Conservation (phyloP, 2,888 invertebrate species). For the Epinotia nisella region DNA sequence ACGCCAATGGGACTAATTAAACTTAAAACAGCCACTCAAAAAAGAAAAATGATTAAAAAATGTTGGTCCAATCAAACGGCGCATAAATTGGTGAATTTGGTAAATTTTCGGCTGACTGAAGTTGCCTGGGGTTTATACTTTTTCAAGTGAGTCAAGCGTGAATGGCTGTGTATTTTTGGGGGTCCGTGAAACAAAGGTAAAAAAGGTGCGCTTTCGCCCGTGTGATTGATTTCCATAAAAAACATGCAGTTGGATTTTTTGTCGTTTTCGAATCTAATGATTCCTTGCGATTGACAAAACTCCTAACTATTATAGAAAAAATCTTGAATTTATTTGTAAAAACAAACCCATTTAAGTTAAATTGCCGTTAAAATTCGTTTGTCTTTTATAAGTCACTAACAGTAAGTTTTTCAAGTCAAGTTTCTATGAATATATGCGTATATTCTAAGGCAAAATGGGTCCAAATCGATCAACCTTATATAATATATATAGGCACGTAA, state of each 20-base stretch:
- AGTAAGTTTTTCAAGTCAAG: too few relatives aligned
- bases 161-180: background rate
- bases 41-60: constrained; percentile 70
- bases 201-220: background rate
- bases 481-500: too few relatives aligned
- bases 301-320: too few relatives aligned
- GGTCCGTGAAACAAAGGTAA: background rate
- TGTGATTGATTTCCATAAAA: background rate
- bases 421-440: too few relatives aligned
- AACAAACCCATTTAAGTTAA: too few relatives aligned
- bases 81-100: constrained; percentile 63
- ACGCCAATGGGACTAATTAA: constrained; percentile 31
- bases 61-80: constrained; percentile 70
- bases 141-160: constrained; percentile 15
- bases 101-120: constrained; percentile 73
- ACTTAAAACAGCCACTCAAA: constrained; percentile 43
- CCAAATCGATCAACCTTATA: too few relatives aligned
- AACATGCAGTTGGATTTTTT: background rate
- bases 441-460: too few relatives aligned
- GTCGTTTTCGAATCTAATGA: too few relatives aligned
- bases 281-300: too few relatives aligned
- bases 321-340: too few relatives aligned
- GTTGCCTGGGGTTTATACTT: constrained; percentile 53
- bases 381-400: too few relatives aligned
- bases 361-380: too few relatives aligned